Evolutionary conservation across 2,888 invertebrate species (phyloP).

Genomic region (Drosophila heteroneura): DNA sequence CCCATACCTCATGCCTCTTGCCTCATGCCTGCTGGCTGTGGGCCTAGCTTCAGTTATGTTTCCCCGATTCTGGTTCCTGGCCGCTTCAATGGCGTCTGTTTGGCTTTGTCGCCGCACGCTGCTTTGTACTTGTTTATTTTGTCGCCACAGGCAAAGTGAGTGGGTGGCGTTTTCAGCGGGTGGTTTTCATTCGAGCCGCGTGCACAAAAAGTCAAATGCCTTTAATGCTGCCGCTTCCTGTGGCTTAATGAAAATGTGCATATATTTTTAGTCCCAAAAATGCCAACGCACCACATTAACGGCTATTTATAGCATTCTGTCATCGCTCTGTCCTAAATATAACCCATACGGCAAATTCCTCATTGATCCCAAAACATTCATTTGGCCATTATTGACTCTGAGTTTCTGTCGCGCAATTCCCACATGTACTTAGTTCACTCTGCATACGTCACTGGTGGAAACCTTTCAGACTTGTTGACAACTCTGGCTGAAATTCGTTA

Average conservation of each 20-base stretch:
- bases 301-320: slow-evolving; percentile 32
- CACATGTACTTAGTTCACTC: not conserved
- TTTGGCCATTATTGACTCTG: slow-evolving; percentile 3
- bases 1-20: not conserved
- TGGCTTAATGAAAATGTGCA: slow-evolving; percentile 58
- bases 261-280: slow-evolving; percentile 53
- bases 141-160: slow-evolving; percentile 41
- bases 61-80: slow-evolving; percentile 1
- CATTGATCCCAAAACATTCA: slow-evolving; percentile 3
- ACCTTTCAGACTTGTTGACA: not conserved
- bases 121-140: slow-evolving; percentile 64
- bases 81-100: slow-evolving; percentile 69
- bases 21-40: slow-evolving; percentile 3
- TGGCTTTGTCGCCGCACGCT: slow-evolving; percentile 64
- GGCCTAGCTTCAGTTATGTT: not conserved
- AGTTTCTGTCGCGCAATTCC: not conserved
- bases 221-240: slow-evolving; percentile 52
- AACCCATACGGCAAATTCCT: not conserved
- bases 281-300: slow-evolving; percentile 16
- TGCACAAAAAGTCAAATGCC: slow-evolving; percentile 46
- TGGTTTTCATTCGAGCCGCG: not conserved
- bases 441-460: not conserved
- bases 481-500: not conserved
- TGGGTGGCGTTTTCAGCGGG: slow-evolving; percentile 7
- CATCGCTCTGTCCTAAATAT: slow-evolving; percentile 25